Percentiles rank a stretch among this genome's conserved stretches.
phyloP scores from a whole-genome alignment of 2,113 vertebrate genomes.

The Callocephalon fimbriatum region DNA sequence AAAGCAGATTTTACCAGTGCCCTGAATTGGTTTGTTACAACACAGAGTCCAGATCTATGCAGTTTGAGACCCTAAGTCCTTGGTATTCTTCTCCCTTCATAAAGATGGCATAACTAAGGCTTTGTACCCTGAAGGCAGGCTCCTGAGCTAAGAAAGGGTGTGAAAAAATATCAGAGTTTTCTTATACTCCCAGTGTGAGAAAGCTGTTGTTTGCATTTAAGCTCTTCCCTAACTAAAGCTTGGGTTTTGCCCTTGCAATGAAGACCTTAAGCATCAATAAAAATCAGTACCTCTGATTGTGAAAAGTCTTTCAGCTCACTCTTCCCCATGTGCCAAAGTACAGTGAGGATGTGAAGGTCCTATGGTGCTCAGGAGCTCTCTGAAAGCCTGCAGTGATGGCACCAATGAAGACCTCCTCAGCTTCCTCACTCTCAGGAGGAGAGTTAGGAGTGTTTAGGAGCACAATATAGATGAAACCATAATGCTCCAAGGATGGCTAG shows the following conservation, averaged over 20 bases:
- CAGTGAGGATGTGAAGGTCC: neutral
- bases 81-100: neutral
- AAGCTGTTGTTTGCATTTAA: neutral
- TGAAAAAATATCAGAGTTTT: neutral
- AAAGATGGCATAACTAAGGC: neutral
- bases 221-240: neutral
- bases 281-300: neutral
- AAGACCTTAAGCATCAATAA: neutral
- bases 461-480: neutral
- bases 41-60: neutral
- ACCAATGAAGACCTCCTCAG: accelerated
- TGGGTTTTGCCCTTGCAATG: neutral
- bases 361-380: neutral
- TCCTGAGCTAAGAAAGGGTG: neutral
- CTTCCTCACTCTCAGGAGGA: neutral
- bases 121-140: neutral
- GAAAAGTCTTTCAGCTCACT: neutral
- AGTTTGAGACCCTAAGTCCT: neutral
- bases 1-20: neutral
- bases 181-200: neutral
- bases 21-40: neutral
- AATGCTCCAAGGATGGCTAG: neutral
- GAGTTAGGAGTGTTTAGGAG: neutral
- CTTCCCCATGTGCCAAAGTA: neutral
- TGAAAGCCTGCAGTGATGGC: neutral